A percentile compares a stretch with the other conserved stretches of the same genome.
phyloP scores from a whole-genome alignment of 2,888 invertebrate genomes.

The Lypha dubia region DNA sequence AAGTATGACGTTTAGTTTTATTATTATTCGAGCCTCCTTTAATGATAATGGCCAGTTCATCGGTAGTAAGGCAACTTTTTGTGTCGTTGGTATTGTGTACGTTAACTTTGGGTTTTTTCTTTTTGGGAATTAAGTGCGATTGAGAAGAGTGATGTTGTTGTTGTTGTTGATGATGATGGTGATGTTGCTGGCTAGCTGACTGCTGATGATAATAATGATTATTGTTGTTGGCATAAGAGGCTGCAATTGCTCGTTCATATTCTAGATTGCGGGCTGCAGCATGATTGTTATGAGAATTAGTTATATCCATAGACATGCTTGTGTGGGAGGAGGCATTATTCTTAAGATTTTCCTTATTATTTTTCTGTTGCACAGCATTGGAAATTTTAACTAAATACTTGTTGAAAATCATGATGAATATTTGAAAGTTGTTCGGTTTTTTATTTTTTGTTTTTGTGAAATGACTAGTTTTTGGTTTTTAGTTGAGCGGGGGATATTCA shows the following conservation, averaged over 20 bases:
- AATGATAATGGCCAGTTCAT: conserved; percentile 73
- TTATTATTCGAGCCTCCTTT: conserved; percentile 63
- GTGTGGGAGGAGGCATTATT: conserved; percentile 52
- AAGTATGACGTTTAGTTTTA: conserved; percentile 65
- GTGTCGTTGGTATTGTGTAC: conserved; percentile 63
- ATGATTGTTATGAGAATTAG: conserved; percentile 55
- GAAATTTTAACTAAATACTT: conserved; percentile 82
- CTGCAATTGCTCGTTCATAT: conserved; percentile 79
- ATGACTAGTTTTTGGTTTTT: conserved; percentile 55
- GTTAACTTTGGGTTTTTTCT: conserved; percentile 72
- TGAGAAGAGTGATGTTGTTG: conserved; percentile 20
- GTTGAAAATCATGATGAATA: conserved; percentile 80
- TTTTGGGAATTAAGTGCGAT: conserved; percentile 64
- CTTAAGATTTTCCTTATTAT: conserved; percentile 76
- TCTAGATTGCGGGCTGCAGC: conserved; percentile 78
- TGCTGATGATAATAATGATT: conserved; percentile 40
- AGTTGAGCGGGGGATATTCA: background rate
- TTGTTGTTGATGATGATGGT: conserved; percentile 29
- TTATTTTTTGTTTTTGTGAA: conserved; percentile 35
- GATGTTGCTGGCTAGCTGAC: background rate
- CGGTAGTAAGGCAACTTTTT: conserved; percentile 69
- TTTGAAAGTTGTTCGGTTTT: conserved; percentile 1
- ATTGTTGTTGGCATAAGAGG: conserved; percentile 74
- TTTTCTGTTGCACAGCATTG: conserved; percentile 79
- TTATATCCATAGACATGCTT: conserved; percentile 31